phyloP scores from a whole-genome alignment of 2,797 vertebrate species.

The Ceryle rudis region DNA sequence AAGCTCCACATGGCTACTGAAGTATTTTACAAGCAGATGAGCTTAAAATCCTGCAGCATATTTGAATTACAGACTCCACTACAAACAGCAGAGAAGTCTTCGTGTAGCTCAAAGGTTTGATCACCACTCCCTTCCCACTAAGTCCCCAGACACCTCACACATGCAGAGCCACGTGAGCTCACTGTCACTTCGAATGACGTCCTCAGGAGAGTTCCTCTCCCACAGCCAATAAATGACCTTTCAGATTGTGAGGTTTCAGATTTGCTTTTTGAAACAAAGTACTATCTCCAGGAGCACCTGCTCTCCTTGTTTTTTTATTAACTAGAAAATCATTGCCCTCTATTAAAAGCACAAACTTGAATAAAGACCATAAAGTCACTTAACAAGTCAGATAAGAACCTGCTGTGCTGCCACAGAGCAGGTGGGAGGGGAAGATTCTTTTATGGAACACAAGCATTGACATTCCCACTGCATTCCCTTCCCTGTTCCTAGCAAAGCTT shows the following conservation, averaged over 20 bases:
- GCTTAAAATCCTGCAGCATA: background rate
- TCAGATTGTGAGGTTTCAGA: background rate
- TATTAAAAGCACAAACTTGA: background rate
- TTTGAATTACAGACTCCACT: background rate
- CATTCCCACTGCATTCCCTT: background rate
- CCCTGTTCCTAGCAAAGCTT: background rate
- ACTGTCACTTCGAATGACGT: background rate
- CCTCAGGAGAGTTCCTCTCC: background rate
- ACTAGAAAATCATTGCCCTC: background rate
- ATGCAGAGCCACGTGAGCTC: accelerated
- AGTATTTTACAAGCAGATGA: background rate
- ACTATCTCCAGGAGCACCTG: background rate
- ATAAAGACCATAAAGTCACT: background rate
- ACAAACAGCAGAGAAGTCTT: background rate
- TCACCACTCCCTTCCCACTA: background rate
- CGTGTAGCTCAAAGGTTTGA: background rate
- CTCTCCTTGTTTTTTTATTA: background rate
- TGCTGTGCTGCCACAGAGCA: background rate
- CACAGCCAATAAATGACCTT: background rate
- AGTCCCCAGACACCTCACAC: accelerated
- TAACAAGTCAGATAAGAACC: background rate
- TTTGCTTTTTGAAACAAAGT: background rate
- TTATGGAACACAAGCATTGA: background rate
- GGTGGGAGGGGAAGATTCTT: background rate
- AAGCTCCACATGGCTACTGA: background rate